Percentiles rank a stretch among this genome's conserved stretches.
These are phyloP conservation scores for Peromyscus maniculatus DNA, from an alignment of 2,113 vertebrate genomes.

Conservation along the genomic window DNA sequence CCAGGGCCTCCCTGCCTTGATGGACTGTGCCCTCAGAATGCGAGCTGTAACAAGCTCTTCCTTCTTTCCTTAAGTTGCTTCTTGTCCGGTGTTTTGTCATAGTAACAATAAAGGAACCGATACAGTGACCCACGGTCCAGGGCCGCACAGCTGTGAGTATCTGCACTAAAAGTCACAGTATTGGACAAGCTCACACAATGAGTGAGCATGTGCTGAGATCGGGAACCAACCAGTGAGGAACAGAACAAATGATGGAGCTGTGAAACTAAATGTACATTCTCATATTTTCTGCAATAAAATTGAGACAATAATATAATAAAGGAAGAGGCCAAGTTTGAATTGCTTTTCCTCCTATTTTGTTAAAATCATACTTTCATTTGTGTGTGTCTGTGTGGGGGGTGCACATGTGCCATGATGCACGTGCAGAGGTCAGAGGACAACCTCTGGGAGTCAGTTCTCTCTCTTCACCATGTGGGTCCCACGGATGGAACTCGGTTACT, in stretches of 20 bases:
- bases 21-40: neutral
- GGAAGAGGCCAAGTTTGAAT: neutral
- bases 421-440: neutral
- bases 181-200: neutral
- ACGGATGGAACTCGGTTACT: neutral
- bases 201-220: neutral
- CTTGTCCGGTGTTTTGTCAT: neutral
- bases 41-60: no score
- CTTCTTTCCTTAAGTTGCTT: neutral
- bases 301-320: neutral
- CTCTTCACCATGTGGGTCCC: neutral
- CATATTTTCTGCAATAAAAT: neutral
- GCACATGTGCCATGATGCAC: neutral
- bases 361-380: neutral
- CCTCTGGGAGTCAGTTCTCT: neutral
- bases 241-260: neutral
- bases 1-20: neutral
- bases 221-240: neutral
- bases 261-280: neutral
- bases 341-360: neutral
- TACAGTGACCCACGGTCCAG: no score
- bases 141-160: neutral
- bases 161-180: neutral
- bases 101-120: neutral
- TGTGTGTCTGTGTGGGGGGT: neutral